phyloP scores from a whole-genome alignment of 2,113 vertebrate genomes.

The Chlorocebus sabaeus region DNA sequence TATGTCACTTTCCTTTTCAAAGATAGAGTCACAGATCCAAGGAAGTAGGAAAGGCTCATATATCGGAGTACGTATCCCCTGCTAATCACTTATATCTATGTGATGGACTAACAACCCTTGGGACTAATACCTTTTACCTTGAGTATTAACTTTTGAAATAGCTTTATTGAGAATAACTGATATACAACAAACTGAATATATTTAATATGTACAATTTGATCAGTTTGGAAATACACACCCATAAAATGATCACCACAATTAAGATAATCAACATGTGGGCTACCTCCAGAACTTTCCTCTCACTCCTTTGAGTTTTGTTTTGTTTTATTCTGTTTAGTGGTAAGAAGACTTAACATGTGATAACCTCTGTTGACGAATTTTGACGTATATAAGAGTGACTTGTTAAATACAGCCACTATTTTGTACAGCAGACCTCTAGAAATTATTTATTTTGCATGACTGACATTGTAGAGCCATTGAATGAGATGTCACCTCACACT shows the following conservation, averaged over 20 bases:
- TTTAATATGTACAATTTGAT: not conserved
- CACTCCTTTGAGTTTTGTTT: not conserved
- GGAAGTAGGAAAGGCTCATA: not conserved
- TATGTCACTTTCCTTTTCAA: not conserved
- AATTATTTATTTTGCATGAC: not conserved
- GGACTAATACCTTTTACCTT: not conserved
- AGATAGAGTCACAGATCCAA: not conserved
- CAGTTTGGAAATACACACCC: not conserved
- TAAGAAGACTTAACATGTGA: not conserved
- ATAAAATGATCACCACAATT: not conserved
- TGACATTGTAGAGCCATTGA: not conserved
- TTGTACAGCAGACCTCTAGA: not conserved
- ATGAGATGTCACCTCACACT: accelerated
- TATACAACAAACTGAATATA: no score
- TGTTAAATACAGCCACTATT: not conserved
- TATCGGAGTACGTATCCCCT: not conserved
- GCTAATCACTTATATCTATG: not conserved
- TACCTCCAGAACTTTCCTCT: not conserved
- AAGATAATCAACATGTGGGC: not conserved
- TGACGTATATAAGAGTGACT: not conserved
- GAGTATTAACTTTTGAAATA: not conserved
- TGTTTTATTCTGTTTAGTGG: not conserved
- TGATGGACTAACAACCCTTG: not conserved
- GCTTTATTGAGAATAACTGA: not conserved
- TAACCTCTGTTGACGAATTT: not conserved